Evolutionary conservation across 2,888 invertebrate genomes (phyloP).

Genomic region (Pasiphila rectangulata): DNA sequence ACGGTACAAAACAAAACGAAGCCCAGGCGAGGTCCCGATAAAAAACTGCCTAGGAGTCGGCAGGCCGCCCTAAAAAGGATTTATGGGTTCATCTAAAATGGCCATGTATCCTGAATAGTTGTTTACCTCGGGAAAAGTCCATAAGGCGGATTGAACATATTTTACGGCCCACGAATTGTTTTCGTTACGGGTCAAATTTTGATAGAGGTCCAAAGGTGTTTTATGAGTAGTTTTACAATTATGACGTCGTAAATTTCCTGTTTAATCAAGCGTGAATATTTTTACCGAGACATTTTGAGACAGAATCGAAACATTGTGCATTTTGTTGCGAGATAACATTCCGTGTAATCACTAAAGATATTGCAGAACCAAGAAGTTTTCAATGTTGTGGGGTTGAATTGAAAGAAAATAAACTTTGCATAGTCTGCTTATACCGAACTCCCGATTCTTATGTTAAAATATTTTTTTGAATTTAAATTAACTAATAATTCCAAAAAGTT

Average conservation of each 20-base stretch:
- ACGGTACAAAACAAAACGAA: constrained; percentile 23
- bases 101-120: constrained; percentile 36
- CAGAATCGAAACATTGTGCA: too few species aligned
- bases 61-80: constrained; percentile 34
- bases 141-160: constrained; percentile 34
- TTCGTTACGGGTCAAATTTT: constrained; percentile 21
- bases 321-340: too few species aligned
- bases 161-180: constrained; percentile 29
- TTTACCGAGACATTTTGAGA: too few species aligned
- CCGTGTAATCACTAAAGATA: too few species aligned
- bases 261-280: too few species aligned
- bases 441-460: too few species aligned
- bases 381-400: too few species aligned
- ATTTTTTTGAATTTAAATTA: too few species aligned
- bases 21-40: constrained; percentile 24
- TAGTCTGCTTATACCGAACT: too few species aligned
- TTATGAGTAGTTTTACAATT: constrained; percentile 22
- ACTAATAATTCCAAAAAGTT: too few species aligned
- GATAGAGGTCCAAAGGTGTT: constrained; percentile 23
- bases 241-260: constrained; percentile 3
- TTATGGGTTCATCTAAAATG: constrained; percentile 39
- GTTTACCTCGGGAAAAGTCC: constrained; percentile 37
- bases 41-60: constrained; percentile 28
- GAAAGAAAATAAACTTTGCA: too few species aligned
- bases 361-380: too few species aligned